phyloP scores from a whole-genome alignment of 2,113 vertebrate genomes.

The Odontesthes bonariensis region DNA sequence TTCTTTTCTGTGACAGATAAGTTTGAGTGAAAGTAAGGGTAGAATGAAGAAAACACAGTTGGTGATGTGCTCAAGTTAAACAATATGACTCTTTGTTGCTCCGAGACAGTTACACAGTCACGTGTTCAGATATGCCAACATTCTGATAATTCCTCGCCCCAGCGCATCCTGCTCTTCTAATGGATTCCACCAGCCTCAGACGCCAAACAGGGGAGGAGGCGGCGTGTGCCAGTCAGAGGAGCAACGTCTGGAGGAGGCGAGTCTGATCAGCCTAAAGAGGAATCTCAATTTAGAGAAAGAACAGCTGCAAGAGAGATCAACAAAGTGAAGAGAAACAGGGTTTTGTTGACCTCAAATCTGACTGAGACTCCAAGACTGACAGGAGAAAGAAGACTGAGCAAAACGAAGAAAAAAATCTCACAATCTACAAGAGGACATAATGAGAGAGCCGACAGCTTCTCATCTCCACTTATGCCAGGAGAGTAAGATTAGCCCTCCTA shows the following conservation, averaged over 20 bases:
- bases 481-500: conserved; percentile 2
- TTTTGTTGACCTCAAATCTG: conserved; percentile 37
- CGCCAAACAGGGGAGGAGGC: conserved; percentile 17
- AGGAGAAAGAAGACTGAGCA: not conserved
- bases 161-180: conserved; percentile 13
- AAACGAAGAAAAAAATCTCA: conserved; percentile 3
- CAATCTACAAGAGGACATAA: not conserved
- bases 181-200: conserved; percentile 6
- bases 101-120: conserved; percentile 31
- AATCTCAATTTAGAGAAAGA: conserved; percentile 55
- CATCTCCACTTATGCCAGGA: conserved; percentile 1
- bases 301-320: not conserved
- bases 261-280: conserved; percentile 20
- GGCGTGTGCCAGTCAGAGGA: conserved; percentile 46
- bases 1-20: too few relatives aligned
- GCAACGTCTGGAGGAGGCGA: conserved; percentile 27
- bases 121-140: conserved; percentile 40
- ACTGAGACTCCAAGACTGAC: conserved; percentile 18
- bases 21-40: conserved; percentile 1
- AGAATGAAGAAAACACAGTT: conserved; percentile 19
- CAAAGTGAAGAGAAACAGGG: conserved; percentile 15
- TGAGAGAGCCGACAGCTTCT: not conserved
- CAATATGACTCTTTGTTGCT: conserved; percentile 54
- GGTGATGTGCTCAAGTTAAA: conserved; percentile 19
- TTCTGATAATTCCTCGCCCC: conserved; percentile 35